These are phyloP conservation scores for Umimayanthus chanpuru DNA, from an alignment of 92 coral and sea anemone genomes.

Conservation along the genomic window DNA sequence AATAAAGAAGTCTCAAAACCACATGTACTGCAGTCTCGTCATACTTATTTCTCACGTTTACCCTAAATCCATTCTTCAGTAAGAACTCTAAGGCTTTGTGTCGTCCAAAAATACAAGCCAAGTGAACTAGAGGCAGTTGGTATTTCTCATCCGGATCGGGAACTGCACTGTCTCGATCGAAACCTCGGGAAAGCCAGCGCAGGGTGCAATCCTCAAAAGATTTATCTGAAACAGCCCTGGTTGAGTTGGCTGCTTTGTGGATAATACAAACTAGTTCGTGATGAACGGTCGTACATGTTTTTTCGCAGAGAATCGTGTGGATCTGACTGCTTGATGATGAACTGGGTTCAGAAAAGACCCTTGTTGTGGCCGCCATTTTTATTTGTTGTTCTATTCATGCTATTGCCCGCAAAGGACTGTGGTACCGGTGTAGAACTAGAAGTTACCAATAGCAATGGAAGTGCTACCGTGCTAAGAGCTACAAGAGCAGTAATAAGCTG, in stretches of 20 bases:
- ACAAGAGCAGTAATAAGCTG: no score
- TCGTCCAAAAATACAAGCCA: conserved; percentile 65
- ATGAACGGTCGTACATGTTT: conserved; percentile 15
- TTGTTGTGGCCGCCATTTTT: not conserved
- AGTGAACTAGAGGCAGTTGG: conserved; percentile 55
- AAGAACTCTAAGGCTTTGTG: conserved; percentile 54
- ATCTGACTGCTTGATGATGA: not conserved
- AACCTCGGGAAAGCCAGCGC: conserved; percentile 41
- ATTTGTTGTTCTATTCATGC: not conserved
- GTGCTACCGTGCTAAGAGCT: no score
- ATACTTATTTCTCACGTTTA: conserved; percentile 9
- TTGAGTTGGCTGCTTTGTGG: conserved; percentile 7
- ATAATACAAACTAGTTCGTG: not conserved
- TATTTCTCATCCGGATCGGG: conserved; percentile 49
- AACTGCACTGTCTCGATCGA: conserved; percentile 44
- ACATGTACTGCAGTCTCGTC: conserved; percentile 56
- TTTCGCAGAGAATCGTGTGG: conserved; percentile 23
- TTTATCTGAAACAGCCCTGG: conserved; percentile 2
- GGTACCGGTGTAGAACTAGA: not conserved
- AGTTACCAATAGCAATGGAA: no score
- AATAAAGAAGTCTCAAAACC: conserved; percentile 52
- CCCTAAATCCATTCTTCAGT: conserved; percentile 47
- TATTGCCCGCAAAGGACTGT: not conserved
- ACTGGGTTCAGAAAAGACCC: not conserved
- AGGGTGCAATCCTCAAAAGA: conserved; percentile 13